Conservation (phyloP, 2,113 vertebrate genomes). For the Odontophorus gujanensis region DNA sequence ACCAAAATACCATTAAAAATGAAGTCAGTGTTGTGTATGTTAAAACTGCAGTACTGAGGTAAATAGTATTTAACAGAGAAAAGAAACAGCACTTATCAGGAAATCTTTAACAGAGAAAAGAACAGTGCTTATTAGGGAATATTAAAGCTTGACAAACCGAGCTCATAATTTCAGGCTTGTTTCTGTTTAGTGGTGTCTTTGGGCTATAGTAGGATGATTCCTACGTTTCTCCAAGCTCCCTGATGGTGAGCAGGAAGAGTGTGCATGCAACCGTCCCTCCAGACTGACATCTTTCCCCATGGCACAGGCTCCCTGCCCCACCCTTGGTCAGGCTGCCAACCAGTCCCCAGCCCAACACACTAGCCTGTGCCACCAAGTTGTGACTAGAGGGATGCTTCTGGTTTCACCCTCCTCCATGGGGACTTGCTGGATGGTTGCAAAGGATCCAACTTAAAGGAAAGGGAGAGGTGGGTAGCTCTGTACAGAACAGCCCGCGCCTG, state of each 20-base stretch:
- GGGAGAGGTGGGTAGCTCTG: neutral
- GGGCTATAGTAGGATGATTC: neutral
- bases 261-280: neutral
- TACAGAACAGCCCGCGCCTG: neutral
- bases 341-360: neutral
- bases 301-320: neutral
- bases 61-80: conserved; percentile 63
- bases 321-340: neutral
- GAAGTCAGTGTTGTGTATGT: conserved; percentile 62
- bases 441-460: neutral
- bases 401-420: neutral
- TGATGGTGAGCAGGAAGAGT: neutral
- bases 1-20: conserved; percentile 72
- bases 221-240: neutral
- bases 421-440: neutral
- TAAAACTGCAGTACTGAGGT: conserved; percentile 61
- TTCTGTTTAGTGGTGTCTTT: conserved; percentile 17
- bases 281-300: neutral
- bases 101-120: conserved; percentile 41
- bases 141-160: conserved; percentile 60
- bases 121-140: conserved; percentile 56
- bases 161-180: conserved; percentile 3
- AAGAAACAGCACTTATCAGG: conserved; percentile 30
- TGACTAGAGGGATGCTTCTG: neutral
- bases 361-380: neutral